A percentile compares a stretch with the other conserved stretches of the same genome.
Evolutionary conservation across 2,797 vertebrate genomes (phyloP).

Genomic region (Acipenser transmontanus): DNA sequence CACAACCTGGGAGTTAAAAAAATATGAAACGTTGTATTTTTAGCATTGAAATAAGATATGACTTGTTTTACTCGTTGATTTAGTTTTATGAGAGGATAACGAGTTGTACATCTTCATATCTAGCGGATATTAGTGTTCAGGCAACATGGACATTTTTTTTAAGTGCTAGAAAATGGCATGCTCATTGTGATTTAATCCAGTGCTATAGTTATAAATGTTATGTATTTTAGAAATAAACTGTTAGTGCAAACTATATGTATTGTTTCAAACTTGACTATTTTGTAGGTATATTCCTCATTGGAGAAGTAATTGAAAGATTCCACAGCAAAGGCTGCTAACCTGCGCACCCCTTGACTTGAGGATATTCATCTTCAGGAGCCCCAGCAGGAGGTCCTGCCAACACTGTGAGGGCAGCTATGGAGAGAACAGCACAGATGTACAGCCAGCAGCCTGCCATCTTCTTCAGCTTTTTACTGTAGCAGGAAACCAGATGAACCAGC

Average conservation of each 20-base stretch:
- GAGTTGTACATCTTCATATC: too few species aligned
- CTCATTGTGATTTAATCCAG: too few species aligned
- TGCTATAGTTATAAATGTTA: too few species aligned
- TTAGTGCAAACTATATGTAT: background rate
- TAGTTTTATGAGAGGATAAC: too few species aligned
- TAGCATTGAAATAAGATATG: background rate
- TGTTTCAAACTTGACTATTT: background rate
- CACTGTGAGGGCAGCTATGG: background rate
- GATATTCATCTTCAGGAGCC: background rate
- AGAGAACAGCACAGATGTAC: conserved; percentile 7
- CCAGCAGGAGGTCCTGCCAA: background rate
- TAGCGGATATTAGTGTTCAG: too few species aligned
- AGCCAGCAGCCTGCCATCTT: conserved; percentile 7
- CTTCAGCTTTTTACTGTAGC: background rate
- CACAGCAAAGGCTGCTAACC: conserved; percentile 9
- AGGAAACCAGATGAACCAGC: too few species aligned
- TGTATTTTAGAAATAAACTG: too few species aligned
- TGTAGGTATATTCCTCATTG: background rate
- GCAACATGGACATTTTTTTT: too few species aligned
- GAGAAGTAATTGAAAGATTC: background rate
- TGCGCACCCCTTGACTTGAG: background rate
- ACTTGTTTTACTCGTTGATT: background rate
- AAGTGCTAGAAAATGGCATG: too few species aligned
- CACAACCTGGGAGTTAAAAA: background rate
- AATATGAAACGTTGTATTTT: background rate